Conservation (phyloP, 2,113 vertebrate genomes). For the Bombycilla garrulus region DNA sequence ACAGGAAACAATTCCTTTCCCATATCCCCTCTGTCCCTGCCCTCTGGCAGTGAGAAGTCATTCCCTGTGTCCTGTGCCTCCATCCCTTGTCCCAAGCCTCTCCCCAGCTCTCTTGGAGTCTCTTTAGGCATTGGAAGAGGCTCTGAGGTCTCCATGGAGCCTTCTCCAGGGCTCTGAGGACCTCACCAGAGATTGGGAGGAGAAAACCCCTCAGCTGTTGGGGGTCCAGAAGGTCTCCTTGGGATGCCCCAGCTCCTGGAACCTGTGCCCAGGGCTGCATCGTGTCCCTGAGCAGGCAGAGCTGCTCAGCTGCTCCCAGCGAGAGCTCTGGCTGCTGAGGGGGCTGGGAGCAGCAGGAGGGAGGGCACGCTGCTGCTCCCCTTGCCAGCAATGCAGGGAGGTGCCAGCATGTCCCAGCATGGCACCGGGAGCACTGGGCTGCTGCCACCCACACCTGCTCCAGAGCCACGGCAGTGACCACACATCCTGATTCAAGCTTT, state of each 20-base stretch:
- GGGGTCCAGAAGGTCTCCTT: not conserved
- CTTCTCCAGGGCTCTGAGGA: not conserved
- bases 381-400: not conserved
- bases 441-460: not conserved
- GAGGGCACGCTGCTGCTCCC: not conserved
- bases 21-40: rapidly evolving
- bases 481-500: not conserved
- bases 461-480: not conserved
- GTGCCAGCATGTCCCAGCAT: not conserved
- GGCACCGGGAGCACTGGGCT: not conserved
- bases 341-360: not conserved
- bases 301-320: not conserved
- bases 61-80: not conserved
- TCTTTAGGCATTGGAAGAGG: rapidly evolving
- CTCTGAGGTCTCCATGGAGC: not conserved
- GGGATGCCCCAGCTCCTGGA: not conserved
- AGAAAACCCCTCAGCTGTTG: not conserved
- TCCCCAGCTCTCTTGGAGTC: not conserved
- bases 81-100: not conserved
- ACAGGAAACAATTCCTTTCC: not conserved
- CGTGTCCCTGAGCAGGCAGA: not conserved
- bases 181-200: not conserved
- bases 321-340: not conserved
- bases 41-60: not conserved
- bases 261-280: rapidly evolving